Percentiles rank a stretch among this genome's conserved stretches.
Conservation (phyloP, 64 coral and sea anemone genomes). For the Porites australiensis region DNA sequence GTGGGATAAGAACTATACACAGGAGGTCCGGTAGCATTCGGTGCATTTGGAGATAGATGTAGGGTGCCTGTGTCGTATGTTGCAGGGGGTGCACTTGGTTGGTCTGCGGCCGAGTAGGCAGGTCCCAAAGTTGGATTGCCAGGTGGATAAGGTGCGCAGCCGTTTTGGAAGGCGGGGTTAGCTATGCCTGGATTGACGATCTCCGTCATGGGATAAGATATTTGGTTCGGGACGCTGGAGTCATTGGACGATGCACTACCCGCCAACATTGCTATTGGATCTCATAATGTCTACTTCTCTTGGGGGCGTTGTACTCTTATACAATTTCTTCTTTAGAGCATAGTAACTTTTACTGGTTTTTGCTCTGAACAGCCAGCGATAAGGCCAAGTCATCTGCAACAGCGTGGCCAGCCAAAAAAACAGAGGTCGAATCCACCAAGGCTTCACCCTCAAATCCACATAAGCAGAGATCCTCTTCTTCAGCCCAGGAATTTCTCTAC, state of each 20-base stretch:
- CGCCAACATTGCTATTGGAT: constrained; percentile 55
- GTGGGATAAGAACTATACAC: background rate
- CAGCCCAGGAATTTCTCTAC: constrained; percentile 55
- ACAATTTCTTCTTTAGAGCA: constrained; percentile 72
- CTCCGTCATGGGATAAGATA: background rate
- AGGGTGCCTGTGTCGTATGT: background rate
- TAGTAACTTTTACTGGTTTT: constrained; percentile 81
- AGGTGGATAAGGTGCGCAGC: background rate
- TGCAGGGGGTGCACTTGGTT: background rate
- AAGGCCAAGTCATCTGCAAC: constrained; percentile 81
- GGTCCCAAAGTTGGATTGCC: background rate
- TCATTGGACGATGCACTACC: background rate
- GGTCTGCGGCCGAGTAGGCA: background rate
- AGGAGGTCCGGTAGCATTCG: no score
- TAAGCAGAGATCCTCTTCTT: constrained; percentile 84
- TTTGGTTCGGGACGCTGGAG: background rate
- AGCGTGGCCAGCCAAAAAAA: constrained; percentile 4
- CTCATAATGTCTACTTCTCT: constrained; percentile 68
- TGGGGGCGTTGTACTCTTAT: constrained; percentile 69
- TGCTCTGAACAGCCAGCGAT: constrained; percentile 87
- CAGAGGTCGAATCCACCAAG: background rate
- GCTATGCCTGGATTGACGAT: background rate
- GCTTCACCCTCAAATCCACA: constrained; percentile 48
- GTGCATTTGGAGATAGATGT: no score
- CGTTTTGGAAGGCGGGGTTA: background rate